These are phyloP conservation scores for Diachasmimorpha longicaudata DNA, from an alignment of 1,140 invertebrate species.

Conservation along the genomic window DNA sequence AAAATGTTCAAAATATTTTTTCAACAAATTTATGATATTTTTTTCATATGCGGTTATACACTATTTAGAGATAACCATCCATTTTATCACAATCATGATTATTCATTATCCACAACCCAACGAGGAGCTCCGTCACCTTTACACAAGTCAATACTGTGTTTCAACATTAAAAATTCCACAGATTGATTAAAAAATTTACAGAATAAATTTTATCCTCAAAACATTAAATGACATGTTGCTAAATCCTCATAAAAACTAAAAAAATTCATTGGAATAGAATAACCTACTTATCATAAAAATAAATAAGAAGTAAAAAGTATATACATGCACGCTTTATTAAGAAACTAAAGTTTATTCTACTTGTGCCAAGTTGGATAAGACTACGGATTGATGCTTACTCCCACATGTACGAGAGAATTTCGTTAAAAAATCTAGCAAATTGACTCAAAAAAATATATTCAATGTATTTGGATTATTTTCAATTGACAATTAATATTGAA, in stretches of 20 bases:
- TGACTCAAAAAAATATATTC: too few relatives aligned
- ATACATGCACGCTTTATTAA: neutral
- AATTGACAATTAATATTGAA: too few relatives aligned
- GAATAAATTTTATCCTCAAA: neutral
- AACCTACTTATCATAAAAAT: slow-evolving; percentile 1
- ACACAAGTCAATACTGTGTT: neutral
- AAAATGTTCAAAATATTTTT: neutral
- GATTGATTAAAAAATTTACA: neutral
- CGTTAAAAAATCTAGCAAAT: too few relatives aligned
- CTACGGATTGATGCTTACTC: neutral
- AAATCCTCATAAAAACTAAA: neutral
- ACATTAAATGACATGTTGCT: too few relatives aligned
- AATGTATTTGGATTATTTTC: too few relatives aligned
- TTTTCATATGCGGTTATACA: neutral
- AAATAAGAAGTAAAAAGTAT: neutral
- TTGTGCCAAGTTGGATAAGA: neutral
- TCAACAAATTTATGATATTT: neutral
- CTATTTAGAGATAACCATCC: neutral
- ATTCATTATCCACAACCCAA: neutral
- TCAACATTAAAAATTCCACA: neutral
- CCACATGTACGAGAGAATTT: neutral
- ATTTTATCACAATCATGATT: neutral
- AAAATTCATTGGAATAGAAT: neutral
- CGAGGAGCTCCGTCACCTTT: neutral
- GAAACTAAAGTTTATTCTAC: neutral